Evolutionary conservation across 2,888 invertebrate species (phyloP), one percentile per base, ranked within the genome.

Genomic region (Rotaria socialis): DNA sequence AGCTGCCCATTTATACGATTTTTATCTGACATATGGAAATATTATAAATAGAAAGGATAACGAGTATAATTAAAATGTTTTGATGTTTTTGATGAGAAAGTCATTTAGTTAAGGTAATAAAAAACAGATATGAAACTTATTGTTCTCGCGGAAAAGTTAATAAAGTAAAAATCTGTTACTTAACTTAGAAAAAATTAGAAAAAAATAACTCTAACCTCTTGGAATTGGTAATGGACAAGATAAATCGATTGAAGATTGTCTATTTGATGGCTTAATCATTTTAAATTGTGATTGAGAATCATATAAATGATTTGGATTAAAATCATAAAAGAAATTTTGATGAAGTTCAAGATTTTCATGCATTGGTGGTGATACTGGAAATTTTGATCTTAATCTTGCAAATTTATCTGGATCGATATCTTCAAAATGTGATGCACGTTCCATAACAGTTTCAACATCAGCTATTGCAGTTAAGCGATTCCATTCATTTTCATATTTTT

Each of bases 401-500:
- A 85, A 86, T 41, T 84, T 85, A 74, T 86, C 86, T 35, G 86
- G 86, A 74, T 86, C 86, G 14, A 86, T 50, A 41, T 86, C 85
- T 80, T 86, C 86, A 86, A 86, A 86, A 80, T 86, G 85, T 11
- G 86, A 85, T 41, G 86, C 86, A 85, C 86, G 55, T 55, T 86
- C 86, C 80, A 85, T 85, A 50, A 86, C 86, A n/a, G 86, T 55
- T 75, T 85, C 85, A 47, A 86, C 67, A 85, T 85, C 56, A 52
- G 86, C 85, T 14, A 55, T n/a, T 22, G 86, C 85, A 47, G 85
- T 86, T 52, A 86, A 50, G 19, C 85, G 75, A 47, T 85, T 85
- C 50, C 86, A 86, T 75, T 86, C 86, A 24, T 47, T 80, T 56
- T 85, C 67, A 60, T 86, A 86, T 47, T 80, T 80, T 80, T 80